phyloP scores from a whole-genome alignment of 92 coral and sea anemone genomes.

The Muricea muricata region DNA sequence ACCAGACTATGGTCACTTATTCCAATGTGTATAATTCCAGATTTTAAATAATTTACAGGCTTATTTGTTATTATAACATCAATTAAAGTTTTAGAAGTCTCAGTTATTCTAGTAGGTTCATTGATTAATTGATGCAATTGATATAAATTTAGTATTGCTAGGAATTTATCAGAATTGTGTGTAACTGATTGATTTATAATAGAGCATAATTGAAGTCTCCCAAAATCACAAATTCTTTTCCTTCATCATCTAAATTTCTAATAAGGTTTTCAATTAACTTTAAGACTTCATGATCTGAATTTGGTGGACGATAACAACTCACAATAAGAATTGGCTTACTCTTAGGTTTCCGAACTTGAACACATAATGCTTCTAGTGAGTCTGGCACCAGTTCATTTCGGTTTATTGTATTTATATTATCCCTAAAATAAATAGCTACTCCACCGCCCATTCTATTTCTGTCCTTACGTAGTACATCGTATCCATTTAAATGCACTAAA shows the following conservation, averaged over 20 bases:
- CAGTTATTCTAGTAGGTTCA: slow-evolving; percentile 50
- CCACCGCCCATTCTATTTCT: slow-evolving; percentile 33
- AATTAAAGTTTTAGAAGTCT: slow-evolving; percentile 26
- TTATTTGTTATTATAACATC: slow-evolving; percentile 37
- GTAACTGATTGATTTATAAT: neutral
- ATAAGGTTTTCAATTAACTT: slow-evolving; percentile 36
- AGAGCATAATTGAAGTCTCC: slow-evolving; percentile 47
- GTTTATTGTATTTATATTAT: neutral
- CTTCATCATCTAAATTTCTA: neutral
- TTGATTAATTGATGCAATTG: slow-evolving; percentile 42
- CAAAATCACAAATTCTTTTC: slow-evolving; percentile 36
- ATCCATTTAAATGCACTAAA: neutral
- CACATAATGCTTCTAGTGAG: slow-evolving; percentile 25
- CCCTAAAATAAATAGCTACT: slow-evolving; percentile 8
- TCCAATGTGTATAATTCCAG: slow-evolving; percentile 28
- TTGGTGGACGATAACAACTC: slow-evolving; percentile 48
- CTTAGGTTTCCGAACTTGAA: slow-evolving; percentile 43
- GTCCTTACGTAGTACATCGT: neutral
- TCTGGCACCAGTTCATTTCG: slow-evolving; percentile 31
- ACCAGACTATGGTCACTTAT: slow-evolving; percentile 49
- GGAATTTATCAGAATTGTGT: neutral
- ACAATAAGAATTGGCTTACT: slow-evolving; percentile 32
- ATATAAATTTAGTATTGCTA: slow-evolving; percentile 27
- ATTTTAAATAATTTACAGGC: slow-evolving; percentile 28
- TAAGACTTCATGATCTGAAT: slow-evolving; percentile 33